Percentiles rank a stretch among this genome's conserved stretches.
These are phyloP conservation scores for Hydrolagus colliei DNA, from an alignment of 2,797 vertebrate genomes.

Conservation along the genomic window DNA sequence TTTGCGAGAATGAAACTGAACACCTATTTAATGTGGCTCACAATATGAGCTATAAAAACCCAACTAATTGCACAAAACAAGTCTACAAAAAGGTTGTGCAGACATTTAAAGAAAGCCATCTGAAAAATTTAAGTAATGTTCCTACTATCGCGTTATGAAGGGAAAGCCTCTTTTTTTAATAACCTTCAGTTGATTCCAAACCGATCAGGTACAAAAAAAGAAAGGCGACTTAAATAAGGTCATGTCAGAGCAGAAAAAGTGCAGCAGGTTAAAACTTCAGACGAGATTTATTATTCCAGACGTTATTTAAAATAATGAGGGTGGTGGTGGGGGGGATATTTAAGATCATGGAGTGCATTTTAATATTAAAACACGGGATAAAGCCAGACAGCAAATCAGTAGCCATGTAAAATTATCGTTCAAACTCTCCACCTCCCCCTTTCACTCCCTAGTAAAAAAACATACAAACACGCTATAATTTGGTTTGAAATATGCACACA, in stretches of 20 bases:
- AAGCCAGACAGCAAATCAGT: conserved; percentile 12
- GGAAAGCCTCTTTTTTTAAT: neutral
- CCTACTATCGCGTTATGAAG: neutral
- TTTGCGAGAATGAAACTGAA: neutral
- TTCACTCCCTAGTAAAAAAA: neutral
- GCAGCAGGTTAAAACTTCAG: conserved; percentile 12
- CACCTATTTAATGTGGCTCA: neutral
- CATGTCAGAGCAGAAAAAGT: neutral
- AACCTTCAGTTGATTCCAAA: neutral
- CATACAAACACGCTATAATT: conserved; percentile 10
- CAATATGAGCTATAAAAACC: neutral
- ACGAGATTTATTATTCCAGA: conserved; percentile 17
- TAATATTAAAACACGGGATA: neutral
- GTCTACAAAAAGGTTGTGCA: neutral
- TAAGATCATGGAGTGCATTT: neutral
- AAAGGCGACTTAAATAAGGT: too few relatives aligned
- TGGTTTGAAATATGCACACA: conserved; percentile 25
- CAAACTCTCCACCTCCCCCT: neutral
- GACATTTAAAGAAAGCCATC: neutral
- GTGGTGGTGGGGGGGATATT: too few relatives aligned
- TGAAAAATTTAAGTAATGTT: conserved; percentile 6
- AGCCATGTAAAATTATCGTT: neutral
- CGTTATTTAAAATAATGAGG: neutral
- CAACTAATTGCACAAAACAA: neutral
- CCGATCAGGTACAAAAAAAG: neutral